A percentile compares a stretch with the other conserved stretches of the same genome.
phyloP scores from a whole-genome alignment of 2,888 invertebrate species.

The Hypomecis punctinalis region DNA sequence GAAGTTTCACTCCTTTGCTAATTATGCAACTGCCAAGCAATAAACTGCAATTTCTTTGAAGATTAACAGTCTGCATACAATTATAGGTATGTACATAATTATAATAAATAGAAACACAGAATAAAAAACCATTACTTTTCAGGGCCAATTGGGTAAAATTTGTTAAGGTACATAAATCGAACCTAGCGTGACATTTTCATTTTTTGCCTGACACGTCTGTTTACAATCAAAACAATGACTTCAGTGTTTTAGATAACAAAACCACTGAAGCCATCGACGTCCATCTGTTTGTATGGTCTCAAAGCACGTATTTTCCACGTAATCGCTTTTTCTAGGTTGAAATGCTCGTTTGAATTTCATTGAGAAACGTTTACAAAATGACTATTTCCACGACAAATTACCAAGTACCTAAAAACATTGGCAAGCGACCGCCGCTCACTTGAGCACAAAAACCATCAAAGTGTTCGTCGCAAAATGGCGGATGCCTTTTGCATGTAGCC shows the following conservation, averaged over 20 bases:
- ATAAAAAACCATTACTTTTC: too few species aligned
- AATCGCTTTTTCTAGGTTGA: slow-evolving; percentile 48
- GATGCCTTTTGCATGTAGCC: slow-evolving; percentile 62
- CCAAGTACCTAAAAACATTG: slow-evolving; percentile 51
- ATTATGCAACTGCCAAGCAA: too few species aligned
- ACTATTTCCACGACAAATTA: slow-evolving; percentile 53
- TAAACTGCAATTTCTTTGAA: too few species aligned
- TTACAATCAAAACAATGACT: not conserved
- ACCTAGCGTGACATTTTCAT: not conserved
- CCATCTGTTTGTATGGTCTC: slow-evolving; percentile 34
- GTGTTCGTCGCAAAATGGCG: slow-evolving; percentile 76
- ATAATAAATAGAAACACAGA: too few species aligned
- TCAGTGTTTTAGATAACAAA: slow-evolving; percentile 1
- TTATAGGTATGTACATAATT: too few species aligned
- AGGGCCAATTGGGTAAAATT: too few species aligned
- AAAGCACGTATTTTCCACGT: slow-evolving; percentile 42
- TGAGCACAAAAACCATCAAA: slow-evolving; percentile 69
- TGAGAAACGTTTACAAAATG: slow-evolving; percentile 52
- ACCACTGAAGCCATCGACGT: slow-evolving; percentile 32
- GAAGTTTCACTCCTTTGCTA: too few species aligned
- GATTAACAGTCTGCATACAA: too few species aligned
- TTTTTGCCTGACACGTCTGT: not conserved
- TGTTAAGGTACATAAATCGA: too few species aligned
- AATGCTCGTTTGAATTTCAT: slow-evolving; percentile 46
- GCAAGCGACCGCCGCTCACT: slow-evolving; percentile 65